These are phyloP conservation scores for Aphelenchoides bicaudatus DNA, from an alignment of 2,888 invertebrate species.

Conservation along the genomic window DNA sequence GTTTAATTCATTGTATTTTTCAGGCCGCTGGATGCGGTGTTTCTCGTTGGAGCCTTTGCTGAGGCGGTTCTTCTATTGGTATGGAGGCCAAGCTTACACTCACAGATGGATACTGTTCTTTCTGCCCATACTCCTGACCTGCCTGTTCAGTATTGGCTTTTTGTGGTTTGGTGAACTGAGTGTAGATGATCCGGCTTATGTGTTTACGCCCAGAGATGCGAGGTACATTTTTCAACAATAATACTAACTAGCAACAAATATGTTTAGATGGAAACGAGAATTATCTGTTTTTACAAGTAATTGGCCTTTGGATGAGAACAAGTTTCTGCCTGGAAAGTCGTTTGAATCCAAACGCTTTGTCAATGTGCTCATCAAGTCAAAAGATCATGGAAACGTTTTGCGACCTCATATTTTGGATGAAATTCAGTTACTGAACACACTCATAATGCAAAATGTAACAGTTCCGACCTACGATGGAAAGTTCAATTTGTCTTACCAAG, in stretches of 20 bases:
- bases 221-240: slow-evolving; percentile 34
- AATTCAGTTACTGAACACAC: slow-evolving; percentile 50
- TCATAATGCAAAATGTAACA: slow-evolving; percentile 52
- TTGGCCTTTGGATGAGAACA: slow-evolving; percentile 58
- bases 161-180: slow-evolving; percentile 47
- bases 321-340: slow-evolving; percentile 58
- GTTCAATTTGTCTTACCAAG: slow-evolving; percentile 57
- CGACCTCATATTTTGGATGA: slow-evolving; percentile 50
- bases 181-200: slow-evolving; percentile 57
- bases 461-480: slow-evolving; percentile 48
- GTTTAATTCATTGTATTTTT: too few relatives aligned
- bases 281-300: slow-evolving; percentile 50
- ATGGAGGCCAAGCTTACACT: slow-evolving; percentile 39
- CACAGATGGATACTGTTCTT: slow-evolving; percentile 50
- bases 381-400: slow-evolving; percentile 53
- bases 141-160: slow-evolving; percentile 45
- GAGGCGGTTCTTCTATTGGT: slow-evolving; percentile 51
- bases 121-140: slow-evolving; percentile 44
- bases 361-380: slow-evolving; percentile 49
- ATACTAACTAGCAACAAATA: not conserved
- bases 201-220: slow-evolving; percentile 57
- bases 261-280: slow-evolving; percentile 55
- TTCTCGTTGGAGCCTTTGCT: slow-evolving; percentile 48
- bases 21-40: too few relatives aligned
- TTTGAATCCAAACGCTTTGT: slow-evolving; percentile 58